These are phyloP conservation scores for Zelostemma sp. DNA, from an alignment of 1,140 invertebrate species.

Conservation along the genomic window DNA sequence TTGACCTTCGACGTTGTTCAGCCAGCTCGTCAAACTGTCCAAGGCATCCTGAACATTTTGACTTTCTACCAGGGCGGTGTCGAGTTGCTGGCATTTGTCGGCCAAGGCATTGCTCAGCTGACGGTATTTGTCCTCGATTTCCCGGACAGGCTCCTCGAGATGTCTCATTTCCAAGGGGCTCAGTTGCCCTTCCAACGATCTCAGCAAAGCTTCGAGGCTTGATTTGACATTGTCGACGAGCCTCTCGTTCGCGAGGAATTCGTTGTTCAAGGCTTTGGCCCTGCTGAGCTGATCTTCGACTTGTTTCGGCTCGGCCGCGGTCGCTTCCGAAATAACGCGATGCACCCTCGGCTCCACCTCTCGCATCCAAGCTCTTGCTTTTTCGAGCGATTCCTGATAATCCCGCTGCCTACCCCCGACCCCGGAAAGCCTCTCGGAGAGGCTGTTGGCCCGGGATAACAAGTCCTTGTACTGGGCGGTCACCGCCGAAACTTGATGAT, in stretches of 20 bases:
- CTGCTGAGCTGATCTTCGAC: conserved; percentile 89
- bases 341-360: conserved; percentile 84
- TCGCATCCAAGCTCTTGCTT: conserved; percentile 85
- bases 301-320: conserved; percentile 87
- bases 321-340: conserved; percentile 82
- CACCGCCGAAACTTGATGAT: conserved; percentile 78
- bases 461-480: conserved; percentile 83
- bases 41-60: conserved; percentile 95
- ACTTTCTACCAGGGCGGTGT: conserved; percentile 90
- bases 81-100: conserved; percentile 86
- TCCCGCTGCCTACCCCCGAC: conserved; percentile 84
- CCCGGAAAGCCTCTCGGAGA: conserved; percentile 83
- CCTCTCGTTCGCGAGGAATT: conserved; percentile 86
- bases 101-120: conserved; percentile 79
- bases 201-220: conserved; percentile 78
- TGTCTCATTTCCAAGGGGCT: conserved; percentile 82
- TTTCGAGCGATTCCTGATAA: conserved; percentile 86
- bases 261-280: conserved; percentile 87
- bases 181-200: conserved; percentile 82
- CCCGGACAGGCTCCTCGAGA: conserved; percentile 83
- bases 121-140: conserved; percentile 83
- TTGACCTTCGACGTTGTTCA: conserved; percentile 85
- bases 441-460: conserved; percentile 82
- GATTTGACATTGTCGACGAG: conserved; percentile 85
- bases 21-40: conserved; percentile 87